These are phyloP conservation scores for Erynnis tages DNA, from an alignment of 2,888 invertebrate genomes.

Conservation along the genomic window DNA sequence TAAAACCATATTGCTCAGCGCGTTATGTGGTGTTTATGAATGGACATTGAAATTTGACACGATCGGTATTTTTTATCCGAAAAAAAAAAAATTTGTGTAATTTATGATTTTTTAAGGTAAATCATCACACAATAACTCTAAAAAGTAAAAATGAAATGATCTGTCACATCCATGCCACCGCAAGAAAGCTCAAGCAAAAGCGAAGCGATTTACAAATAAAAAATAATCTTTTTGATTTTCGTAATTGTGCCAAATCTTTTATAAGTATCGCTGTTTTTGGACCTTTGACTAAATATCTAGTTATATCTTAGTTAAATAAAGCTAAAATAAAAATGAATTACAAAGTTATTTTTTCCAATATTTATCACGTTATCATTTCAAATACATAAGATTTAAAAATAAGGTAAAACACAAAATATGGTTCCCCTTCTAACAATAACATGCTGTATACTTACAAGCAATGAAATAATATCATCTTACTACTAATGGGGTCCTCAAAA, in stretches of 20 bases:
- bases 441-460: constrained; percentile 12
- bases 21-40: constrained; percentile 58
- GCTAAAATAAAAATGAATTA: background rate
- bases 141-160: constrained; percentile 16
- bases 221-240: constrained; percentile 29
- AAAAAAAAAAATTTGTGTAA: background rate
- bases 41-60: constrained; percentile 30
- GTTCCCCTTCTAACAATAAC: constrained; percentile 17
- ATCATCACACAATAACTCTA: background rate
- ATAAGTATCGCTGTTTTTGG: constrained; percentile 35
- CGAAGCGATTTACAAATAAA: constrained; percentile 63
- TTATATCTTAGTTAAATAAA: background rate
- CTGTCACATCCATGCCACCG: constrained; percentile 60
- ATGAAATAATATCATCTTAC: background rate
- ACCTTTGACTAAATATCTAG: constrained; percentile 26
- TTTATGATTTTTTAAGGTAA: background rate
- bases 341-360: background rate
- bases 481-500: constrained; percentile 48
- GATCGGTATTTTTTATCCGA: background rate
- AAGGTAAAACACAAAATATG: background rate
- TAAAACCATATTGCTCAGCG: constrained; percentile 65
- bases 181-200: constrained; percentile 75
- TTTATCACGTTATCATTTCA: background rate
- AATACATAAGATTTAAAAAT: background rate
- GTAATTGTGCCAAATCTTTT: constrained; percentile 22